Base-by-base conservation (phyloP, 2,113 vertebrate species). In the Coptodon rendalli region DNA sequence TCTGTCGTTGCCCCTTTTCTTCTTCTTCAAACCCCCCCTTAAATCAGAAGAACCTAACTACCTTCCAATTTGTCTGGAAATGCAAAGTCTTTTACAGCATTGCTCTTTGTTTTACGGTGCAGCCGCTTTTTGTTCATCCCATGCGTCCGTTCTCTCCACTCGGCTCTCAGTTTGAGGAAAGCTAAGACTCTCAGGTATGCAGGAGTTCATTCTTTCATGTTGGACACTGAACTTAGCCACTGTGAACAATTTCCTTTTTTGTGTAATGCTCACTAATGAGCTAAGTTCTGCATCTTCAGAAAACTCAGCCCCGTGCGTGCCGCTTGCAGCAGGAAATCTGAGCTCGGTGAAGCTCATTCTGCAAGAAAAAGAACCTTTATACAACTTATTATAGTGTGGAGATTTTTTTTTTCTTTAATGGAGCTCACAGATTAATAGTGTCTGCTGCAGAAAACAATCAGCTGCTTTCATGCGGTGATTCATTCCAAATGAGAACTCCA, bases 211-310 rank as follows among this genome's bases (percentile, higher is more conserved):
- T 91, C 83, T 93, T 95, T 95, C 95, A 87, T 93, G 92, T 93
- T 89, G 93, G 95, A 95, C 87, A 93, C 95, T 95, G 94, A 96
- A 96, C 95, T 96, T 96, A 96, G 95, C 95, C 96, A 96, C 96
- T 96, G 95, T 96, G 96, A 96, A 96, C 95, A 96, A 94, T 81
- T 90, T 73, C 80, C 84, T 14, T 88, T 82, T 82, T 87, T 87
- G 79, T 89, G 91, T 89, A 89, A 94, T 96, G 96, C 94, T 96
- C 96, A 95, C 95, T 88, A 91, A 91, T 95, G 94, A 95, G 92
- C 95, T 96, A 96, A 96, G 92, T 93, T 94, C 95, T 94, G 94
- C 89, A 87, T 94, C 95, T 95, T 87, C 89, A 94, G 93, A 94
- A 94, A 95, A 92, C 87, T 92, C 83, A n/a, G 34, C 45, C 14